Percentiles rank a stretch among this genome's conserved stretches.
phyloP scores from a whole-genome alignment of 1,140 invertebrate genomes.

The Acromyrmex heyeri region DNA sequence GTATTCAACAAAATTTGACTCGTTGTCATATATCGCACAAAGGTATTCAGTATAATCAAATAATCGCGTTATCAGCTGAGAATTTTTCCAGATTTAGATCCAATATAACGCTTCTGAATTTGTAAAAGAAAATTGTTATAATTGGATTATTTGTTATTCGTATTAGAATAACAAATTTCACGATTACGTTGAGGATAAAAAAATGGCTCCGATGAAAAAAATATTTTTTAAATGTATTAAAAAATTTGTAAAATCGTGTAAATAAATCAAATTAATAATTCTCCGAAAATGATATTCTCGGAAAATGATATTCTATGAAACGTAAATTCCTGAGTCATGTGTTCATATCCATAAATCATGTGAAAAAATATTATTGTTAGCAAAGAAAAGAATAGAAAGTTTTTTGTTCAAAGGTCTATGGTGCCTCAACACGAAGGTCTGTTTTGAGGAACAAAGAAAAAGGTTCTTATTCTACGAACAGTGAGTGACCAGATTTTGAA shows the following conservation, averaged over 20 bases:
- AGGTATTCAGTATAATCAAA: not conserved
- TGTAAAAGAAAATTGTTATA: not conserved
- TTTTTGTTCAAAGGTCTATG: conserved; percentile 4
- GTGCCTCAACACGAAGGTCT: conserved; percentile 73
- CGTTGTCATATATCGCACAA: not conserved
- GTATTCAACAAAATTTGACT: not conserved
- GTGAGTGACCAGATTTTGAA: not conserved
- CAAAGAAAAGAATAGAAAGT: not conserved
- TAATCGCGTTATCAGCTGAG: not conserved
- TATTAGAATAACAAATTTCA: not conserved
- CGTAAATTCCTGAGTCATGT: not conserved
- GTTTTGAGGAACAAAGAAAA: not conserved
- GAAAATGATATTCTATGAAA: too few species aligned
- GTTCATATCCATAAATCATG: too few species aligned
- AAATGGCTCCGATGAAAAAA: not conserved
- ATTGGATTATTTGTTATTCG: not conserved
- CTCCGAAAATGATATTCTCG: too few species aligned
- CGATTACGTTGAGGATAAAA: not conserved
- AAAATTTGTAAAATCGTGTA: not conserved
- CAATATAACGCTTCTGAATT: not conserved
- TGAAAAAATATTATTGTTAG: not conserved
- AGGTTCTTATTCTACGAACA: conserved; percentile 50
- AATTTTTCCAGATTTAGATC: not conserved
- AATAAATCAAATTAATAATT: not conserved
- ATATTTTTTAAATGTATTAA: not conserved